Evolutionary conservation across 2,888 invertebrate species (phyloP).

Genomic region (Stegana nigrithorax): DNA sequence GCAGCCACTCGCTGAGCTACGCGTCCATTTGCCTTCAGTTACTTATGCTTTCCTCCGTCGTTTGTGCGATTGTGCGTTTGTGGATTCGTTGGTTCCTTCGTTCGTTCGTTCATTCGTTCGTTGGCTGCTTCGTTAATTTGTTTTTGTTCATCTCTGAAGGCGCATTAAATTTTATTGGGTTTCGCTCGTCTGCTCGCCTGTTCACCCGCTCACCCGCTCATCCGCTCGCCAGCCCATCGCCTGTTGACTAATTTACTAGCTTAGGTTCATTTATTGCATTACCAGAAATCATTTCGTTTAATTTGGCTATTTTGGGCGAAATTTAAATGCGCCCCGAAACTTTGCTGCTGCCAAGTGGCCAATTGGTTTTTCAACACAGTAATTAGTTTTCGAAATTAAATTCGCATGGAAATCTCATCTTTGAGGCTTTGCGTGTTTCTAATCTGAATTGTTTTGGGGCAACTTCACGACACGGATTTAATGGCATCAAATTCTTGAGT

Average conservation of each 20-base stretch:
- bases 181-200: background rate
- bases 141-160: background rate
- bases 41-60: too few relatives aligned
- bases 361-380: slow-evolving; percentile 4
- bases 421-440: too few relatives aligned
- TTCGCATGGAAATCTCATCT: too few relatives aligned
- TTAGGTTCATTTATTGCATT: slow-evolving; percentile 43
- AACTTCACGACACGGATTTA: too few relatives aligned
- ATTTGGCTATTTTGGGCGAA: slow-evolving; percentile 39
- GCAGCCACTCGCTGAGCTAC: too few relatives aligned
- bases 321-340: slow-evolving; percentile 33
- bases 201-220: background rate
- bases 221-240: background rate
- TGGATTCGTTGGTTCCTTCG: too few relatives aligned
- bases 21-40: too few relatives aligned
- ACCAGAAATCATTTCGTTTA: slow-evolving; percentile 42
- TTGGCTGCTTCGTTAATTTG: too few relatives aligned
- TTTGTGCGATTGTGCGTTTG: too few relatives aligned
- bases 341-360: slow-evolving; percentile 1
- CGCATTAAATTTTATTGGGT: slow-evolving; percentile 18
- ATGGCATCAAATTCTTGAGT: too few relatives aligned
- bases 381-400: too few relatives aligned
- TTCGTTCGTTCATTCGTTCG: too few relatives aligned
- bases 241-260: slow-evolving; percentile 38
- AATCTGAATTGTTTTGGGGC: slow-evolving; percentile 1